Evolutionary conservation across 2,113 vertebrate genomes (phyloP), one percentile per base, ranked within the genome.

Genomic region (Megaceryle maxima): DNA sequence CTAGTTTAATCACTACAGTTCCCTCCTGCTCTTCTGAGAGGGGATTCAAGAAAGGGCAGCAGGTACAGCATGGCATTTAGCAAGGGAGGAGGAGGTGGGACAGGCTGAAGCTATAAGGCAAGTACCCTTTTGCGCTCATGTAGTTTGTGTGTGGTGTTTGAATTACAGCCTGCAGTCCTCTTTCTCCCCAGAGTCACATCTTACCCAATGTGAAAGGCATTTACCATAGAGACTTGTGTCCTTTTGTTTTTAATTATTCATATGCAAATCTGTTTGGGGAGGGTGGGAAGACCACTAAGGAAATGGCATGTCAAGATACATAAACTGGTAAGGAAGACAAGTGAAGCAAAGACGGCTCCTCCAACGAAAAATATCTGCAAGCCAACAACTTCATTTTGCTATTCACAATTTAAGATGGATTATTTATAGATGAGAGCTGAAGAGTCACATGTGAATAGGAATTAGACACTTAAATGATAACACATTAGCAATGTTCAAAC

Each of bases 271-370:
- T 18, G 50, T 85, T 82, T 75, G 7, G 48, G 57, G 81, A 68
- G n/a, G 44, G 44, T 25, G 9, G 37, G 48, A 82, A 76, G 53
- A 85, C 74, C 84, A 89, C 0, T 2, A 92, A 73, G 74, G 94
- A 96, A 94, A 66, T 76, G 62, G 60, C 81, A 94, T 25, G 83
- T 94, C 90, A 96, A 84, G 73, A 96, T 56, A 55, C 13, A 89
- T 66, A 92, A 93, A 75, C 21, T 51, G 76, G 63, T 96, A 81
- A 83, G 73, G 51, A 55, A 84, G 83, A 93, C 44, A 83, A 95
- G 69, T 1, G 6, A 86, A 87, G 56, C 76, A 88, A 92, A n/a
- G 26, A 86, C 21, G n/a, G 39, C 62, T 91, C 67, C 66, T 92
- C 77, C 62, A 87, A 60, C 57, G 59, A 57, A 88, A 91, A 91